phyloP scores from a whole-genome alignment of 2,797 vertebrate species.

The Echeneis naucrates region DNA sequence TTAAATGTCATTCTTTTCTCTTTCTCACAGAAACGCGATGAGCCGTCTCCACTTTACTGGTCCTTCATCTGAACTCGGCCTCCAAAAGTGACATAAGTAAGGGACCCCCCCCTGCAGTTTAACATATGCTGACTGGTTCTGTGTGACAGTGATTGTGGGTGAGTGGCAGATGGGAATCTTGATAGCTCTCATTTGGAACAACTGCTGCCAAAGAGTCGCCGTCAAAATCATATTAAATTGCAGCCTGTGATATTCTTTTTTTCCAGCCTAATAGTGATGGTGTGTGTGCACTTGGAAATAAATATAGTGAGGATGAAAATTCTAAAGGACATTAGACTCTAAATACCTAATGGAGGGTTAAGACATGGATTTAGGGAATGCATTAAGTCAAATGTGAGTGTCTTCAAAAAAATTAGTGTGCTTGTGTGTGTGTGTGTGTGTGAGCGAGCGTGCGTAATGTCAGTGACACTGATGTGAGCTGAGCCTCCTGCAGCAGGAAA shows the following conservation, averaged over 20 bases:
- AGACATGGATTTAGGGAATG: no score
- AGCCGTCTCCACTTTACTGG: no score
- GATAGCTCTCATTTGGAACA: conserved; percentile 47
- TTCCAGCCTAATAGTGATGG: conserved; percentile 1
- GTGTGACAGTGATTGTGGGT: conserved; percentile 48
- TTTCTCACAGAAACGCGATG: no score
- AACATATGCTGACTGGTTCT: conserved; percentile 38
- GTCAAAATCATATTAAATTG: conserved; percentile 48
- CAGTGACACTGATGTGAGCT: conserved; percentile 60
- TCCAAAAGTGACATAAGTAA: no score
- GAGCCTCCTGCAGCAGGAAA: conserved; percentile 52
- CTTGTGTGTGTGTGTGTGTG: neutral
- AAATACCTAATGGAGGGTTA: no score
- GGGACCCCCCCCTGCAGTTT: neutral
- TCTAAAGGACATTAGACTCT: no score
- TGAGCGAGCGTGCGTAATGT: conserved; percentile 2
- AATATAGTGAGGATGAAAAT: no score
- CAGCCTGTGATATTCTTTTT: conserved; percentile 21
- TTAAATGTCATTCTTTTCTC: no score
- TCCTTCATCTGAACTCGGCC: no score
- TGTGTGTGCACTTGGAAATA: no score
- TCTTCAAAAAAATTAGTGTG: no score
- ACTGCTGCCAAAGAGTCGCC: conserved; percentile 28
- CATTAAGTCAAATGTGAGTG: no score
- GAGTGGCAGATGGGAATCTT: conserved; percentile 37